These are phyloP conservation scores for Drosophila bipectinata DNA, from an alignment of 1,140 invertebrate genomes.

Conservation along the genomic window DNA sequence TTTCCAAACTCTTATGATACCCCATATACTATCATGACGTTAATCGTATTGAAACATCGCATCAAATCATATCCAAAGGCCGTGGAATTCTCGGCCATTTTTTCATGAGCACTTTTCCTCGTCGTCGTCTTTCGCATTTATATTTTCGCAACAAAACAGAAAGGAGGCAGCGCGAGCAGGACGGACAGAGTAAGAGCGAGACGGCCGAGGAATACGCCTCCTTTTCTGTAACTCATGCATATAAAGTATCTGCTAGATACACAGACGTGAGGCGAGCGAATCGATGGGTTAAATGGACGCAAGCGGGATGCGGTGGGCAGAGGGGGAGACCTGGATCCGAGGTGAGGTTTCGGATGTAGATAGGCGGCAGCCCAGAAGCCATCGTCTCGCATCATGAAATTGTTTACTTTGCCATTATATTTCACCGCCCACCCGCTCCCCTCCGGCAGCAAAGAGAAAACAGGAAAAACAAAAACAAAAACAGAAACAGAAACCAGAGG, in stretches of 20 bases:
- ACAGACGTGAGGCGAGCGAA: conserved; percentile 33
- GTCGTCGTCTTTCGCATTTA: conserved; percentile 13
- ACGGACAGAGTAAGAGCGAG: conserved; percentile 3
- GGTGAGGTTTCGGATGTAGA: conserved; percentile 45
- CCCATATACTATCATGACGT: too few species aligned
- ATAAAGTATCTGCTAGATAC: conserved; percentile 54
- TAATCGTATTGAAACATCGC: too few species aligned
- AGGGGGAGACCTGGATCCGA: conserved; percentile 4
- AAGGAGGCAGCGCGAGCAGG: neutral
- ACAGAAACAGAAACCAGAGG: conserved; percentile 22
- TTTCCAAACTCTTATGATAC: too few species aligned
- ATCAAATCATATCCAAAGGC: too few species aligned
- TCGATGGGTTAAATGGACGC: conserved; percentile 20
- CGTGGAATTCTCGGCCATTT: conserved; percentile 18
- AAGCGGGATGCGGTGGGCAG: neutral
- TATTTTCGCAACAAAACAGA: conserved; percentile 34
- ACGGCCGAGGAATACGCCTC: conserved; percentile 32
- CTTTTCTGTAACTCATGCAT: conserved; percentile 55
- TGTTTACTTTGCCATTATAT: conserved; percentile 55
- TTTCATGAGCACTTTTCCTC: conserved; percentile 11
- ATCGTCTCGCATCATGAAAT: conserved; percentile 55
- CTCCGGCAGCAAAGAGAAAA: conserved; percentile 4
- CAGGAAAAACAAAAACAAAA: conserved; percentile 10
- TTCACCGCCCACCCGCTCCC: conserved; percentile 6
- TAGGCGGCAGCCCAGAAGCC: conserved; percentile 51